phyloP scores from a whole-genome alignment of 2,888 invertebrate genomes.

The Synergus umbraculus region DNA sequence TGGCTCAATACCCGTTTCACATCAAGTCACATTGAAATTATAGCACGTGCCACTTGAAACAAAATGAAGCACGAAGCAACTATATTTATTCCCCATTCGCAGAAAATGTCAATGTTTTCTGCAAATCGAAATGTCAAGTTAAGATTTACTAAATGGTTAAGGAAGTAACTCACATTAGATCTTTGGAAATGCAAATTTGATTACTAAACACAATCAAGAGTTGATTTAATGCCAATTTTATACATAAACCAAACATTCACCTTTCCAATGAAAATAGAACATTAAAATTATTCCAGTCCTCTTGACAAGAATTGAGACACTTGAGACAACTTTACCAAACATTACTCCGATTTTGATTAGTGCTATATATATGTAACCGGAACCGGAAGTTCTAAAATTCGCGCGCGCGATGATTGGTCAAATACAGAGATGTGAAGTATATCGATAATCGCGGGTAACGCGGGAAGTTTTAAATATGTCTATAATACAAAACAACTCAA shows the following conservation, averaged over 20 bases:
- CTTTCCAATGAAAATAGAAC: too few relatives aligned
- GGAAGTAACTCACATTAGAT: neutral
- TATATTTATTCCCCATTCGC: constrained; percentile 5
- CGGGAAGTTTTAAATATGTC: too few relatives aligned
- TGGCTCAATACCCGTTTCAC: constrained; percentile 8
- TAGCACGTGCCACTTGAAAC: neutral
- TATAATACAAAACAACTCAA: too few relatives aligned
- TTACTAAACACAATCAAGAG: neutral
- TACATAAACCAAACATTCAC: neutral
- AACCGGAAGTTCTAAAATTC: too few relatives aligned
- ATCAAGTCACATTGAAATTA: constrained; percentile 21
- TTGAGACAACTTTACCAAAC: too few relatives aligned
- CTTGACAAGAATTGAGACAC: too few relatives aligned
- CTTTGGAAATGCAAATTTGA: neutral
- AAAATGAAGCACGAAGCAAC: constrained; percentile 18
- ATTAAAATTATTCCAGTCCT: neutral
- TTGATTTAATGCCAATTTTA: neutral
- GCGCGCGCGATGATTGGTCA: too few relatives aligned
- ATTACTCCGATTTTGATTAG: too few relatives aligned
- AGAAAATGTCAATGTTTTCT: constrained; percentile 20
- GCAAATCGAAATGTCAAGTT: constrained; percentile 29
- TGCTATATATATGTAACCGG: too few relatives aligned
- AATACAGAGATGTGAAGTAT: too few relatives aligned
- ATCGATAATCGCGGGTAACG: too few relatives aligned
- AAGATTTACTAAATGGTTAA: constrained; percentile 2